Percentiles rank a stretch among this genome's conserved stretches.
These are phyloP conservation scores for Chrysopa pallens DNA, from an alignment of 1,140 invertebrate species.

Conservation along the genomic window DNA sequence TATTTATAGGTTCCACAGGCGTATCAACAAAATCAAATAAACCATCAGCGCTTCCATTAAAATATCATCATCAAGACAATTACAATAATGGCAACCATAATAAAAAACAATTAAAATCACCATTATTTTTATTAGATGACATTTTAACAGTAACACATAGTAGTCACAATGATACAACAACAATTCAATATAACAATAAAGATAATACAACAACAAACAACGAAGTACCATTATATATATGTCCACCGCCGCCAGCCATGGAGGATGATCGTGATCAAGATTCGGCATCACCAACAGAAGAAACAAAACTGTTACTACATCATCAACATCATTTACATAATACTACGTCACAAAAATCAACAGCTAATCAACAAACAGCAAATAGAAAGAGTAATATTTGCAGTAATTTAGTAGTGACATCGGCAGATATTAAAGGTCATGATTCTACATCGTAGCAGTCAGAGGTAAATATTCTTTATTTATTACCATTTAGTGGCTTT, in stretches of 20 bases:
- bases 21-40: constrained; percentile 4
- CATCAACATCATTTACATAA: neutral
- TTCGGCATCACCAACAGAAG: constrained; percentile 26
- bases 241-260: constrained; percentile 27
- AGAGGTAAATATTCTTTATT: constrained; percentile 12
- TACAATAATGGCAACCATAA: constrained; percentile 1
- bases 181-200: constrained; percentile 23
- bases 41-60: constrained; percentile 21
- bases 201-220: constrained; percentile 6
- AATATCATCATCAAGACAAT: constrained; percentile 12
- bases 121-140: constrained; percentile 19
- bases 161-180: constrained; percentile 23
- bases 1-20: too few species aligned
- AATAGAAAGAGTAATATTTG: too few species aligned
- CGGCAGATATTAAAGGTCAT: constrained; percentile 10
- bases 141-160: constrained; percentile 18
- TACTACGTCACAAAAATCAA: constrained; percentile 10
- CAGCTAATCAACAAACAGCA: constrained; percentile 6
- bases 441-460: constrained; percentile 21
- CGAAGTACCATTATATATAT: constrained; percentile 25
- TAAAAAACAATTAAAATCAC: constrained; percentile 7
- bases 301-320: constrained; percentile 25
- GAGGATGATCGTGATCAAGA: constrained; percentile 17
- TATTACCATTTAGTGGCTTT: too few species aligned
- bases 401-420: too few species aligned